Evolutionary conservation across 2,113 vertebrate species (phyloP).

Genomic region (Crotalus horridus): DNA sequence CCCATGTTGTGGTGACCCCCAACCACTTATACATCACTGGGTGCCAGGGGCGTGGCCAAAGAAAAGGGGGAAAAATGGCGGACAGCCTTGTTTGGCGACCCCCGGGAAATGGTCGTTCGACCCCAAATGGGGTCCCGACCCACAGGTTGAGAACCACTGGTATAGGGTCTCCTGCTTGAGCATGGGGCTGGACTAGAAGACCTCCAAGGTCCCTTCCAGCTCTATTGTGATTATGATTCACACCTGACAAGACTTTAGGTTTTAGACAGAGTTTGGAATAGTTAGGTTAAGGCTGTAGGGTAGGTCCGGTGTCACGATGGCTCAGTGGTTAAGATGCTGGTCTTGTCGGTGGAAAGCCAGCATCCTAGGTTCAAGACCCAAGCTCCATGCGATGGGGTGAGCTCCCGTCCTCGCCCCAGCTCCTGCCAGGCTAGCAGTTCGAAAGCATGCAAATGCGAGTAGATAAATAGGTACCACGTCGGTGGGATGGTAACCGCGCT

Average conservation of each 20-base stretch:
- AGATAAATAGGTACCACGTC: neutral
- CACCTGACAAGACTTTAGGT: neutral
- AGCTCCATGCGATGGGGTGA: accelerated
- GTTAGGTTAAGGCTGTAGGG: constrained; percentile 10
- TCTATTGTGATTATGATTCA: neutral
- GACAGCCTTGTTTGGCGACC: too few species aligned
- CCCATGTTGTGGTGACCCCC: too few species aligned
- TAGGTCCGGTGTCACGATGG: neutral
- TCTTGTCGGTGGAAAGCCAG: neutral
- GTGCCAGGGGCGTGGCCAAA: too few species aligned
- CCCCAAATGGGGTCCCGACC: too few species aligned
- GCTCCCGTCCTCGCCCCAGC: neutral
- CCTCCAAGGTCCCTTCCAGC: too few species aligned
- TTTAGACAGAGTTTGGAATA: neutral
- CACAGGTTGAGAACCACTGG: too few species aligned
- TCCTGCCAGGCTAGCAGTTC: neutral
- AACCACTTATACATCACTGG: too few species aligned
- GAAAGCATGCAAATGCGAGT: neutral
- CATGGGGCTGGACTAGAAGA: too few species aligned
- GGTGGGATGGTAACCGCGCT: neutral
- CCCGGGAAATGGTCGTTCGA: too few species aligned
- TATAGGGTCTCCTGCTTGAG: too few species aligned
- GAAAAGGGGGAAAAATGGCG: too few species aligned
- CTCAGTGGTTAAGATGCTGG: neutral
- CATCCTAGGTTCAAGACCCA: neutral